These are phyloP conservation scores for Dromius quadrimaculatus DNA, from an alignment of 2,888 invertebrate genomes.

Conservation along the genomic window DNA sequence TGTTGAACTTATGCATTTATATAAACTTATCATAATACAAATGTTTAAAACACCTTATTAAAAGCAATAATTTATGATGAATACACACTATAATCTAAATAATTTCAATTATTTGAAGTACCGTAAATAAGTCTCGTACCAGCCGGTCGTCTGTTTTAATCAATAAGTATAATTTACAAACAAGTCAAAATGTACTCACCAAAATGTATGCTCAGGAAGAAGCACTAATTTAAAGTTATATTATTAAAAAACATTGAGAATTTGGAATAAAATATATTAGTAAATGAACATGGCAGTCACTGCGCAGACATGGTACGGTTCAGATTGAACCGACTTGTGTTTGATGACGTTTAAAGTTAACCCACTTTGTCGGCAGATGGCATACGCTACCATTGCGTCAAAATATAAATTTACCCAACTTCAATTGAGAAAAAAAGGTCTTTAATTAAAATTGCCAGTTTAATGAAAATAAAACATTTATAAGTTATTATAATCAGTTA, in stretches of 20 bases:
- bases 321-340: slow-evolving; percentile 8
- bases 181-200: slow-evolving; percentile 38
- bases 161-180: slow-evolving; percentile 24
- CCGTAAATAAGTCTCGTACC: slow-evolving; percentile 15
- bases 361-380: neutral
- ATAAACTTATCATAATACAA: slow-evolving; percentile 15
- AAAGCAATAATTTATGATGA: neutral
- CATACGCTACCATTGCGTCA: neutral
- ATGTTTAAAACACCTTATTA: slow-evolving; percentile 11
- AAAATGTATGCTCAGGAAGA: slow-evolving; percentile 16
- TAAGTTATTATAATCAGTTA: slow-evolving; percentile 24
- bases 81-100: neutral
- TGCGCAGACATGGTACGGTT: slow-evolving; percentile 30
- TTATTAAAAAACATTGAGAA: slow-evolving; percentile 30
- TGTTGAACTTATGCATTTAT: slow-evolving; percentile 20
- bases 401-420: neutral
- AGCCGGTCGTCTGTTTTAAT: slow-evolving; percentile 17
- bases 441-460: neutral
- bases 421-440: neutral
- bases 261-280: slow-evolving; percentile 38
- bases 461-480: slow-evolving; percentile 33
- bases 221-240: slow-evolving; percentile 27
- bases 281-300: slow-evolving; percentile 47
- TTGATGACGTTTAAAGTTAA: slow-evolving; percentile 21
- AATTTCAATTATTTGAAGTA: slow-evolving; percentile 6